Evolutionary conservation across 2,797 vertebrate species (phyloP), one percentile per base, ranked within the genome.

Genomic region (Eospalax fontanierii): DNA sequence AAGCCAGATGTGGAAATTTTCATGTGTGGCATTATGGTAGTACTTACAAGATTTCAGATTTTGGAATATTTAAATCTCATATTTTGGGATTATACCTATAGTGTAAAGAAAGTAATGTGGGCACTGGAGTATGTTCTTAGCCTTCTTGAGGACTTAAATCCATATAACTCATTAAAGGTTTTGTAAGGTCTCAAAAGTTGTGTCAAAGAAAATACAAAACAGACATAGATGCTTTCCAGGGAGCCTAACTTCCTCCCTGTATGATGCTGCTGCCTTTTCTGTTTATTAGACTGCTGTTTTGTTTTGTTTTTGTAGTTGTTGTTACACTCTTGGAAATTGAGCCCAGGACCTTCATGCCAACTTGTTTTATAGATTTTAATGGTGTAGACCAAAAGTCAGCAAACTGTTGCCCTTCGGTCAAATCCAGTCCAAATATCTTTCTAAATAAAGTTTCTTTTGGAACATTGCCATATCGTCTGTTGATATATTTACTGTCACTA

Each of bases 161-260:
- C 82, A 0, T 83, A 30, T 83, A 30, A 22, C 63, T 87, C 38
- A n/a, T n/a, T n/a, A 90, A 59, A 63, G 63, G 30, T 26, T 38
- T 10, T 28, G 38, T 66, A 71, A 66, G 4, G 7, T 65, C 71
- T 82, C 83, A 59, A 40, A 89, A 84, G 16, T 66, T 84, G 28
- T 79, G 73, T 65, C 38, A 93, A 87, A 87, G 46, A 83, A 68
- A 82, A 83, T 88, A 84, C 15, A 91, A 87, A 91, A 73, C 33
- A 87, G 35, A 84, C 14, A n/a, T 66, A 76, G 4, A 0, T 38
- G 26, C 38, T 76, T 73, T 66, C 71, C 6, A 59, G 38, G 35
- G 16, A 83, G 12, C 43, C 63, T 84, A 43, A 57, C 66, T 88
- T 73, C 46, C 33, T 65, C 1, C 54, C 43, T 63, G 61, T 63